phyloP scores from a whole-genome alignment of 2,888 invertebrate genomes.

The Pyralis farinalis region DNA sequence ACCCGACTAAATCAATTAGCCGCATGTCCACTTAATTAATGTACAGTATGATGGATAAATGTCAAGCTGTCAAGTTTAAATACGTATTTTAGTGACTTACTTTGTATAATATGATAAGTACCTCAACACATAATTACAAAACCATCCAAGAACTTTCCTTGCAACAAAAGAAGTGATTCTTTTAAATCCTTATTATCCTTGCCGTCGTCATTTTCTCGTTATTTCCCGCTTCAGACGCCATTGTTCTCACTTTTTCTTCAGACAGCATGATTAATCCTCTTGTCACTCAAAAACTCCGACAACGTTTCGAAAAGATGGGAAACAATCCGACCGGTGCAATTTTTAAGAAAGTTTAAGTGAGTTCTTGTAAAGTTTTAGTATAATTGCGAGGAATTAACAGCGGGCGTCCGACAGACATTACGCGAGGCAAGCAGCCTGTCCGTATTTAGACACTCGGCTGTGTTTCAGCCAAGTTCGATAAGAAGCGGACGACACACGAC shows the following conservation, averaged over 20 bases:
- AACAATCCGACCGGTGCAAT: constrained; percentile 32
- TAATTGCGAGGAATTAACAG: constrained; percentile 9
- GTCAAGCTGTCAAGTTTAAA: too few relatives aligned
- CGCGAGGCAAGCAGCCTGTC: too few relatives aligned
- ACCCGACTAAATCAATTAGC: too few relatives aligned
- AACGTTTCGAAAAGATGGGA: constrained; percentile 41
- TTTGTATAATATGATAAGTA: too few relatives aligned
- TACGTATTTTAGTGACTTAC: too few relatives aligned
- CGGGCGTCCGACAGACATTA: constrained; percentile 1
- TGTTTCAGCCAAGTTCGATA: too few relatives aligned
- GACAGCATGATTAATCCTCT: constrained; percentile 51
- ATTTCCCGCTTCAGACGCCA: constrained; percentile 7
- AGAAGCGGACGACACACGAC: too few relatives aligned
- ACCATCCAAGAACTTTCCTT: neutral
- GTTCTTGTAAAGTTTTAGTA: constrained; percentile 12
- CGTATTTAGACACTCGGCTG: too few relatives aligned
- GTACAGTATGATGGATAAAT: too few relatives aligned
- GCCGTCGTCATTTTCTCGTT: constrained; percentile 18
- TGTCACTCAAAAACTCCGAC: constrained; percentile 41
- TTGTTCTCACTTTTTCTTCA: constrained; percentile 25
- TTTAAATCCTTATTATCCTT: constrained; percentile 6
- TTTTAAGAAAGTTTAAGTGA: constrained; percentile 24
- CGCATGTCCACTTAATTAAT: too few relatives aligned
- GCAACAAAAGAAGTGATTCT: constrained; percentile 5
- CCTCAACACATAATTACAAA: constrained; percentile 3